Base-by-base conservation (phyloP, 1,140 invertebrate species). In the Cydia amplana region DNA sequence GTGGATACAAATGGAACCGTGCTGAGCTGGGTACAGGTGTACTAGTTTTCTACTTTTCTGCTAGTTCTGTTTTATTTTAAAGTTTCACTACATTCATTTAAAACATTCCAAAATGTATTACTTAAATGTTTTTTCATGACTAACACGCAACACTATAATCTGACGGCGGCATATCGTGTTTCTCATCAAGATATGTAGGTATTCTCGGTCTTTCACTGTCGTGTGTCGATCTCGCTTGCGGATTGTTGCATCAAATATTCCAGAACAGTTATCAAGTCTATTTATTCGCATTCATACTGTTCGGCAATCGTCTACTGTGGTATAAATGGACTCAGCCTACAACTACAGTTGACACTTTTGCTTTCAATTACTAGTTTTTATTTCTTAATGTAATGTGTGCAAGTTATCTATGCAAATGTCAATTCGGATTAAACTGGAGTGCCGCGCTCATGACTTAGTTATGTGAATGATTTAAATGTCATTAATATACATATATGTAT, bases 361-460 rank as follows among this genome's bases (percentile, higher is more conserved):
- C 65, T 70, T 67, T 70, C 65, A 70, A 40, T 40, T 36, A 70
- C 65, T 23, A 40, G 65, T 70, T 70, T 70, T 70, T 36, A 67
- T 67, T 67, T 36, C 32, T 43, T 40, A 40, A 70, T 40, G 55
- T 40, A 40, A 70, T 40, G 55, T 10, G 20, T 60, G 20, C 55
- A 60, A 60, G 18, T 60, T 60, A n/a, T 18, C 49, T 51, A 60
- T 60, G 20, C 55, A 60, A 60, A 60, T 60, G 20, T 60, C 55
- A 60, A 18, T 20, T 60, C 10, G 55, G 55, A 60, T 60, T 60
- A 23, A 60, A 60, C 55, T 23, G 10, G 55, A 60, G 23, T 60
- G 55, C 55, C 16, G n/a, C 18, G n/a, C 9, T 60, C n/a, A 60
- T 23, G 55, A 12, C 16, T 60, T 55, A 55, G 23, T 60, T 23